A percentile compares a stretch with the other conserved stretches of the same genome.
Evolutionary conservation across 2,113 vertebrate genomes (phyloP).

Genomic region (Ophiodon elongatus): DNA sequence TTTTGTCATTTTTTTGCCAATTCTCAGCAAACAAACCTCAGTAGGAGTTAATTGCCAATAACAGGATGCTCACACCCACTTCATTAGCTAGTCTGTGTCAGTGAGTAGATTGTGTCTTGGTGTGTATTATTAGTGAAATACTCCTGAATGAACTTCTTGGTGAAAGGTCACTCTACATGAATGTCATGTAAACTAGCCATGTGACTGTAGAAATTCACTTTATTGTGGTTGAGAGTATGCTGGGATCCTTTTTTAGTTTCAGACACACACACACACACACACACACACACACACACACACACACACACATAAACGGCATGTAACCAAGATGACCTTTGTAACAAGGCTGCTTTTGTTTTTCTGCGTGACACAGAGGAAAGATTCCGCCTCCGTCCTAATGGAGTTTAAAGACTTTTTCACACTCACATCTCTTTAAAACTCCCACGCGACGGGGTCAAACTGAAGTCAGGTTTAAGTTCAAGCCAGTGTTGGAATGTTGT

Average conservation of each 20-base stretch:
- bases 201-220: constrained; percentile 32
- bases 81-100: background rate
- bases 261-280: background rate
- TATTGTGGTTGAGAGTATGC: constrained; percentile 10
- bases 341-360: constrained; percentile 58
- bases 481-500: background rate
- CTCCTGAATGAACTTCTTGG: background rate
- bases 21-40: background rate
- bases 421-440: constrained; percentile 31
- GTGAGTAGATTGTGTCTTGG: background rate
- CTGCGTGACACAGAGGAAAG: constrained; percentile 42
- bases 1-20: background rate
- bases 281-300: constrained; percentile 21
- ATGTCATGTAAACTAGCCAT: background rate
- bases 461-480: constrained; percentile 50
- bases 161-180: background rate
- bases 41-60: background rate
- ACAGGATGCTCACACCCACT: background rate
- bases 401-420: constrained; percentile 51
- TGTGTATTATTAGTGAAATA: background rate
- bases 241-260: constrained; percentile 11
- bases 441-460: constrained; percentile 52
- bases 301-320: background rate
- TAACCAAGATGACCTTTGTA: constrained; percentile 4
- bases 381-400: constrained; percentile 48